A percentile compares a stretch with the other conserved stretches of the same genome.
Evolutionary conservation across 2,113 vertebrate genomes (phyloP).

Genomic region (Dipodomys stephensi): DNA sequence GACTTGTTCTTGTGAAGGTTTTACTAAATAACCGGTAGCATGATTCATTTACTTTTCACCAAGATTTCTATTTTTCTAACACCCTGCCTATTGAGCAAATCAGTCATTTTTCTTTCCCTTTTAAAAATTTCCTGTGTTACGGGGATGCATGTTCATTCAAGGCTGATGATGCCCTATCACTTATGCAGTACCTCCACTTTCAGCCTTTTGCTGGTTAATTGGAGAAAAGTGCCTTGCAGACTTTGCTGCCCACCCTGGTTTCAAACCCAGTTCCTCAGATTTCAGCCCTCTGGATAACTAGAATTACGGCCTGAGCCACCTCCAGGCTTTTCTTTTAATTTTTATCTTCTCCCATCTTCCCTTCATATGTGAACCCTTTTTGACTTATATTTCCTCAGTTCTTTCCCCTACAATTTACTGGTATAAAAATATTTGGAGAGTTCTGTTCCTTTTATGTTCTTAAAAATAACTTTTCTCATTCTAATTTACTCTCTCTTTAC

Average conservation of each 20-base stretch:
- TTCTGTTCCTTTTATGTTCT: neutral
- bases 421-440: neutral
- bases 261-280: no score
- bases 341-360: neutral
- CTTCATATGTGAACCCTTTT: neutral
- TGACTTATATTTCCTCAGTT: neutral
- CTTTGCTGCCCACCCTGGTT: no score
- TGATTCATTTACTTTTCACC: slow-evolving; percentile 39
- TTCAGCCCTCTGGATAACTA: no score
- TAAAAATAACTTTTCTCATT: neutral
- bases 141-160: no score
- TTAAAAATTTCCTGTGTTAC: neutral
- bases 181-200: no score
- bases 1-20: neutral
- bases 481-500: neutral
- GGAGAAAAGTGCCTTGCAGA: no score
- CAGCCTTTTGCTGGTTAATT: no score
- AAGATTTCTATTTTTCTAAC: neutral
- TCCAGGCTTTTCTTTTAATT: no score
- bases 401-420: neutral
- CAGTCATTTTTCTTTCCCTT: neutral
- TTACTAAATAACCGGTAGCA: neutral
- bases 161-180: no score
- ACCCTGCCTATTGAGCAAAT: neutral
- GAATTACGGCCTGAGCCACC: no score